phyloP scores from a whole-genome alignment of 2,113 vertebrate genomes.

The Zosterops hypoxanthus region DNA sequence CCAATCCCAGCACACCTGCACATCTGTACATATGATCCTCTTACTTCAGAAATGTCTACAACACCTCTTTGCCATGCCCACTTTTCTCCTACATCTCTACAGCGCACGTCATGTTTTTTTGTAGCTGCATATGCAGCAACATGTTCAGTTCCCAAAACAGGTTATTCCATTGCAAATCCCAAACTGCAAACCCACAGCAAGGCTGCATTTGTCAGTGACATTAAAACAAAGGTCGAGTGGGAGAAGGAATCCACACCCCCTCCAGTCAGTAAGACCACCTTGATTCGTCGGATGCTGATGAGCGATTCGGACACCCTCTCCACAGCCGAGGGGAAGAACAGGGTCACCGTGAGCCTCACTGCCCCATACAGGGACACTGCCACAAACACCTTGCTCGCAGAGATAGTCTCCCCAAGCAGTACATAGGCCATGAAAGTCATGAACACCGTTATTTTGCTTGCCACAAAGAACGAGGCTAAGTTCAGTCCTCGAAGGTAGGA shows the following conservation, averaged over 20 bases:
- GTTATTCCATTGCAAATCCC: background rate
- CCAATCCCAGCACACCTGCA: background rate
- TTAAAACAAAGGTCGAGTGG: background rate
- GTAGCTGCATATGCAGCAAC: background rate
- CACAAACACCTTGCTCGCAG: constrained; percentile 89
- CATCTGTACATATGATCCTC: accelerated
- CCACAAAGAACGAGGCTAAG: constrained; percentile 91
- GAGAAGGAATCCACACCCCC: background rate
- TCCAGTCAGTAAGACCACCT: constrained; percentile 70
- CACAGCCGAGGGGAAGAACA: constrained; percentile 91
- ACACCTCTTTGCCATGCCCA: accelerated
- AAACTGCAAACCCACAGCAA: background rate
- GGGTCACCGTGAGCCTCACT: constrained; percentile 89
- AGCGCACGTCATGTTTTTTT: accelerated
- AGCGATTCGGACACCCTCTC: constrained; percentile 87
- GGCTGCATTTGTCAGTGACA: background rate
- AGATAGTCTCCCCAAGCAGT: constrained; percentile 83
- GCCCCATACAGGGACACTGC: constrained; percentile 86
- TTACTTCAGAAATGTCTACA: background rate
- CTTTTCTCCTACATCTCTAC: background rate
- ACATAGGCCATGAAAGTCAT: constrained; percentile 89
- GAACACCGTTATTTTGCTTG: constrained; percentile 92
- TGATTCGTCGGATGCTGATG: constrained; percentile 90
- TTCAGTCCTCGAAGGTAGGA: constrained; percentile 94
- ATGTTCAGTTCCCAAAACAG: accelerated